These are phyloP conservation scores for Steinernema khuongi DNA, from an alignment of 1,140 invertebrate species.

Conservation along the genomic window DNA sequence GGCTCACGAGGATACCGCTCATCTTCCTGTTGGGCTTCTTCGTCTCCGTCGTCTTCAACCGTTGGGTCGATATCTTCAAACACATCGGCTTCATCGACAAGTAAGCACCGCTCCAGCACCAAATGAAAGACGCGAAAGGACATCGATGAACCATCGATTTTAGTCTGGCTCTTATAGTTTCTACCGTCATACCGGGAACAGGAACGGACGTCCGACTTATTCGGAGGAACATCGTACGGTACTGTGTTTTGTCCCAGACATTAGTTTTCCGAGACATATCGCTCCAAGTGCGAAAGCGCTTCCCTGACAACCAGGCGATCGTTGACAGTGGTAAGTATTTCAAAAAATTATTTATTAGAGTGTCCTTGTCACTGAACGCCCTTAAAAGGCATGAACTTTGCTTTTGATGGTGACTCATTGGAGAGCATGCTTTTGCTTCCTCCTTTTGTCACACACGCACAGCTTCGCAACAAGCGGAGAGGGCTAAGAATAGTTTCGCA, in stretches of 20 bases:
- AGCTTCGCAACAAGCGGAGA: too few species aligned
- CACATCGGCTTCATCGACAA: neutral
- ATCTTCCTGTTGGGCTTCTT: slow-evolving; percentile 6
- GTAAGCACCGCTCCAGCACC: neutral
- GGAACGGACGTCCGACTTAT: slow-evolving; percentile 9
- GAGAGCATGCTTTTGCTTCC: too few species aligned
- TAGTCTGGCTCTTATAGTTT: slow-evolving; percentile 20
- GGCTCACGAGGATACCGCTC: neutral
- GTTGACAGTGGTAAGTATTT: neutral
- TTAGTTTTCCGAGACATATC: neutral
- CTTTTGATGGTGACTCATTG: too few species aligned
- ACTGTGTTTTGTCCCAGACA: slow-evolving; percentile 7
- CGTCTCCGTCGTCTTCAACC: neutral
- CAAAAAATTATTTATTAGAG: neutral
- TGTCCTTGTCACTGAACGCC: too few species aligned
- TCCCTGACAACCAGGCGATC: neutral
- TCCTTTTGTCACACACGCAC: too few species aligned
- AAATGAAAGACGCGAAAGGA: neutral
- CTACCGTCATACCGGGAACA: slow-evolving; percentile 12
- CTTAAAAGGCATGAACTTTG: too few species aligned
- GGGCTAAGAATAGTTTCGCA: too few species aligned
- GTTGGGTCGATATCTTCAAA: slow-evolving; percentile 2
- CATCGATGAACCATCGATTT: neutral
- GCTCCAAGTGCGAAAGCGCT: neutral
- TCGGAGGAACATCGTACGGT: slow-evolving; percentile 18